These are phyloP conservation scores for Phyllotreta cruciferae DNA, from an alignment of 2,888 invertebrate species.

Conservation along the genomic window DNA sequence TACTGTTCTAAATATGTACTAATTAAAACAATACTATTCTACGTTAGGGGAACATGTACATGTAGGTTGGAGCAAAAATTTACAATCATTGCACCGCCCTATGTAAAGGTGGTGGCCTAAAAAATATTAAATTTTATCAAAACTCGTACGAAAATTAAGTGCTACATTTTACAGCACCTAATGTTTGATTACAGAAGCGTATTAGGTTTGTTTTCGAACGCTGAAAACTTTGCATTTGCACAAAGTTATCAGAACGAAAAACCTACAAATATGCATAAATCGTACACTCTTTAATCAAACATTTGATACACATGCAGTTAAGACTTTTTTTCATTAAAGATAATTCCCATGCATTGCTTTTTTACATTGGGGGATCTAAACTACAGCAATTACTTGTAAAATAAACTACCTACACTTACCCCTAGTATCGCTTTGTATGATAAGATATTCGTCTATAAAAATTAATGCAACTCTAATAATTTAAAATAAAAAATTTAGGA, in stretches of 20 bases:
- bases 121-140: conserved; percentile 34
- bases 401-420: conserved; percentile 14
- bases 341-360: conserved; percentile 4
- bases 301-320: too few species aligned
- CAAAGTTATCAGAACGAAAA: too few species aligned
- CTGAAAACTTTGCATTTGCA: too few species aligned
- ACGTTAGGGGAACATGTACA: conserved; percentile 34
- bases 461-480: background rate
- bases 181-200: too few species aligned
- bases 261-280: too few species aligned
- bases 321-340: background rate
- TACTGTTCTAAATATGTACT: conserved; percentile 4
- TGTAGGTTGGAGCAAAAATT: conserved; percentile 28
- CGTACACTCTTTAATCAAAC: too few species aligned
- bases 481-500: background rate
- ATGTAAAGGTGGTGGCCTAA: conserved; percentile 46
- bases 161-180: conserved; percentile 1
- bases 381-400: background rate
- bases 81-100: conserved; percentile 25
- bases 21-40: conserved; percentile 28
- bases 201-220: too few species aligned
- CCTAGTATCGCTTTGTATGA: conserved; percentile 9
- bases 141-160: conserved; percentile 10
- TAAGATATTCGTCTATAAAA: conserved; percentile 1
- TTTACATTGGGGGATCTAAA: background rate